Evolutionary conservation across 2,797 vertebrate genomes (phyloP).

Genomic region (Etheostoma nigrum): DNA sequence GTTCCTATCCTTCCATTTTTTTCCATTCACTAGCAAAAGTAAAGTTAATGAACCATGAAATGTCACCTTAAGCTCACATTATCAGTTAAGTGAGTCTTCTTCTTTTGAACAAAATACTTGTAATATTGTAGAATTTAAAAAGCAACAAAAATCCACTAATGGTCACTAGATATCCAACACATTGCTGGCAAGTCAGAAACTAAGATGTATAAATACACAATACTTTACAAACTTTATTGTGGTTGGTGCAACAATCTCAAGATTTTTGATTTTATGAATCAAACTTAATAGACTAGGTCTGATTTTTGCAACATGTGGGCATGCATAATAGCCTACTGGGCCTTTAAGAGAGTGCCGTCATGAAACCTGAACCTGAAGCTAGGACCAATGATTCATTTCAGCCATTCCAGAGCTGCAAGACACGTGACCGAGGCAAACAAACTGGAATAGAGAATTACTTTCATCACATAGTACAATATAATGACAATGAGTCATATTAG

Average conservation of each 20-base stretch:
- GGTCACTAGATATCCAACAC: background rate
- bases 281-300: background rate
- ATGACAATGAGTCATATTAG: background rate
- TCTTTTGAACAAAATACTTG: background rate
- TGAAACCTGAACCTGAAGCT: conserved; percentile 80
- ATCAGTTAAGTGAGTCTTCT: background rate
- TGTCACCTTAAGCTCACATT: conserved; percentile 14
- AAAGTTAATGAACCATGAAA: conserved; percentile 63
- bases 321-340: conserved; percentile 35
- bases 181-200: background rate
- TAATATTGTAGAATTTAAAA: background rate
- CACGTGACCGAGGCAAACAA: conserved; percentile 42
- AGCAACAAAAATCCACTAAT: background rate
- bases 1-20: conserved; percentile 55
- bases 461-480: conserved; percentile 13
- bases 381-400: conserved; percentile 48
- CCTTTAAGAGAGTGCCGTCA: conserved; percentile 73
- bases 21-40: conserved; percentile 64
- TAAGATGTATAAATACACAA: background rate
- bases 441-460: conserved; percentile 11
- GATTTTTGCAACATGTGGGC: conserved; percentile 9
- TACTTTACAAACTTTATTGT: background rate
- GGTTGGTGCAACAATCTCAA: conserved; percentile 3
- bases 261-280: background rate
- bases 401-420: conserved; percentile 54